Percentiles rank a stretch among this genome's conserved stretches.
Evolutionary conservation across 1,140 invertebrate species (phyloP).

Genomic region (Sminthurides bifidus): DNA sequence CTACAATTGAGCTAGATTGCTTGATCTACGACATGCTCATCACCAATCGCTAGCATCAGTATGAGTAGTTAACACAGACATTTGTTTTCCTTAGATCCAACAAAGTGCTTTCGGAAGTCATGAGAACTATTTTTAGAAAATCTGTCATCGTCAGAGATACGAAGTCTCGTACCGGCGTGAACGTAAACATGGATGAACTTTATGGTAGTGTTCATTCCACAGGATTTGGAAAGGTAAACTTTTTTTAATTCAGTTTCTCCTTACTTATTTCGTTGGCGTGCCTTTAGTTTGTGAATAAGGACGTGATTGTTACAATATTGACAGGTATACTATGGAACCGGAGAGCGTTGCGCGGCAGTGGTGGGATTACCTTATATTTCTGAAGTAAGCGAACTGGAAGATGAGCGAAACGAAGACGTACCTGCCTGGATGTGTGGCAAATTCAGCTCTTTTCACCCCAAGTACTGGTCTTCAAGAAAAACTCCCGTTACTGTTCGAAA

Average conservation of each 20-base stretch:
- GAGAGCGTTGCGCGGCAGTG: neutral
- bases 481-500: conserved; percentile 38
- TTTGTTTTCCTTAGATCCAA: neutral
- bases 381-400: conserved; percentile 11
- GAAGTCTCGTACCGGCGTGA: neutral
- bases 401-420: conserved; percentile 4
- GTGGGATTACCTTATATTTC: conserved; percentile 19
- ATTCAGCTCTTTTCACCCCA: conserved; percentile 33
- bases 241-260: neutral
- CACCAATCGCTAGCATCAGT: neutral
- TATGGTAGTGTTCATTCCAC: neutral
- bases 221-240: conserved; percentile 1
- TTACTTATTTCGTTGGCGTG: neutral
- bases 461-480: conserved; percentile 29
- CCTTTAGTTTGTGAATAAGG: neutral
- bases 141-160: neutral
- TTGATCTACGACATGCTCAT: neutral
- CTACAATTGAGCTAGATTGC: neutral
- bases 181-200: conserved; percentile 18
- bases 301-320: neutral
- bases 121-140: conserved; percentile 1
- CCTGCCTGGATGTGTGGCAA: conserved; percentile 31
- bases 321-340: conserved; percentile 7
- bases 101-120: neutral
- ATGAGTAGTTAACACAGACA: neutral